These are phyloP conservation scores for Sus cebifrons DNA, from an alignment of 2,797 vertebrate genomes.

Conservation along the genomic window DNA sequence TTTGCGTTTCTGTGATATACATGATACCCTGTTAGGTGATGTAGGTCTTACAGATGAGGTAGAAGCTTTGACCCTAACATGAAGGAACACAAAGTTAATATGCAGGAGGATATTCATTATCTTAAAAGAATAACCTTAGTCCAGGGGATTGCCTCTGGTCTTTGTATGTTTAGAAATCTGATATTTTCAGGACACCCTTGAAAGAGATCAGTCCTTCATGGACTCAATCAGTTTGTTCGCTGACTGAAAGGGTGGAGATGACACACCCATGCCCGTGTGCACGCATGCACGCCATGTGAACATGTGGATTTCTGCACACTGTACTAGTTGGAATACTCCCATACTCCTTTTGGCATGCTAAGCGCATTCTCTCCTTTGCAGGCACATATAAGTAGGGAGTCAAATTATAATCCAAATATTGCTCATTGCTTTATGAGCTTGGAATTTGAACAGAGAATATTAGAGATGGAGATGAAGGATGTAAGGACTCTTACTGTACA, in stretches of 20 bases:
- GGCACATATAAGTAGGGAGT: conserved; percentile 11
- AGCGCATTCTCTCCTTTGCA: conserved; percentile 14
- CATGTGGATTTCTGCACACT: neutral
- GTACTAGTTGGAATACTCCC: neutral
- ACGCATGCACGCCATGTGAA: neutral
- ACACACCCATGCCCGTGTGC: too few species aligned
- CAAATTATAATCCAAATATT: conserved; percentile 26
- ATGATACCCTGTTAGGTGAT: neutral
- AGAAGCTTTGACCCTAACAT: conserved; percentile 26
- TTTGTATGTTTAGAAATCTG: conserved; percentile 8
- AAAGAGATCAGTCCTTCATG: neutral
- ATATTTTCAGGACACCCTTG: conserved; percentile 21
- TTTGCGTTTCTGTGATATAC: conserved; percentile 30
- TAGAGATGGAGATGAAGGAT: neutral
- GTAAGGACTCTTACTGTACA: neutral
- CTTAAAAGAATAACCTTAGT: conserved; percentile 15
- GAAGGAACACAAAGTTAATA: conserved; percentile 12
- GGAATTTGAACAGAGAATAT: conserved; percentile 30
- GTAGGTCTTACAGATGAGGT: neutral
- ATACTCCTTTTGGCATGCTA: neutral
- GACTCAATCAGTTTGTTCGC: neutral
- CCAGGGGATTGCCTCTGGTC: neutral
- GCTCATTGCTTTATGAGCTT: conserved; percentile 36
- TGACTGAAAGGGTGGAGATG: neutral
- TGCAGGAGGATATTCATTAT: neutral